phyloP scores from a whole-genome alignment of 2,797 vertebrate genomes.

The Amphiprion clarkii region DNA sequence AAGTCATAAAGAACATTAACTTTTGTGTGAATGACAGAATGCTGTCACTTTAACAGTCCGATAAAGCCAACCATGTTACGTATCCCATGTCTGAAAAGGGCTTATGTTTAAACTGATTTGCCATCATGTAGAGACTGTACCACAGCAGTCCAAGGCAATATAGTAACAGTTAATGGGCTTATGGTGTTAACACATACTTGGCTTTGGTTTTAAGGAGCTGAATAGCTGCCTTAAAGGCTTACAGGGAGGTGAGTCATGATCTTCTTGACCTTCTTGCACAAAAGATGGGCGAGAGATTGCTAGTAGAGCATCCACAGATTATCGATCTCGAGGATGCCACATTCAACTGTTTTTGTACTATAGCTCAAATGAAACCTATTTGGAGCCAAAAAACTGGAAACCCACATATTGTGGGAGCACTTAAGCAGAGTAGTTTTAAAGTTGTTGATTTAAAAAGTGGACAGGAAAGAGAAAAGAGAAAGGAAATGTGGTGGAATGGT shows the following conservation, averaged over 20 bases:
- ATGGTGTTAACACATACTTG: slow-evolving; percentile 45
- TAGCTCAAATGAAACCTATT: not conserved
- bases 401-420: slow-evolving; percentile 26
- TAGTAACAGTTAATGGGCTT: slow-evolving; percentile 61
- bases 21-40: too few relatives aligned
- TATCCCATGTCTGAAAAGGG: not conserved
- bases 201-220: slow-evolving; percentile 30
- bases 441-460: slow-evolving; percentile 32
- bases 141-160: not conserved
- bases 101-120: not conserved
- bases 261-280: slow-evolving; percentile 32
- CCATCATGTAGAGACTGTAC: not conserved
- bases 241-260: slow-evolving; percentile 35
- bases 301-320: slow-evolving; percentile 13
- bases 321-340: slow-evolving; percentile 12
- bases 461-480: slow-evolving; percentile 28
- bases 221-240: slow-evolving; percentile 59
- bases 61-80: too few relatives aligned
- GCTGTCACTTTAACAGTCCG: too few relatives aligned
- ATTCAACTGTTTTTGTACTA: not conserved
- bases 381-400: slow-evolving; percentile 30
- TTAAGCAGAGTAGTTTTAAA: slow-evolving; percentile 50
- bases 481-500: slow-evolving; percentile 40
- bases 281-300: slow-evolving; percentile 25
- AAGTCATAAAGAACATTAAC: too few relatives aligned